Percentiles rank a stretch among this genome's conserved stretches.
phyloP scores from a whole-genome alignment of 2,113 vertebrate species.

The Engystomops pustulosus region DNA sequence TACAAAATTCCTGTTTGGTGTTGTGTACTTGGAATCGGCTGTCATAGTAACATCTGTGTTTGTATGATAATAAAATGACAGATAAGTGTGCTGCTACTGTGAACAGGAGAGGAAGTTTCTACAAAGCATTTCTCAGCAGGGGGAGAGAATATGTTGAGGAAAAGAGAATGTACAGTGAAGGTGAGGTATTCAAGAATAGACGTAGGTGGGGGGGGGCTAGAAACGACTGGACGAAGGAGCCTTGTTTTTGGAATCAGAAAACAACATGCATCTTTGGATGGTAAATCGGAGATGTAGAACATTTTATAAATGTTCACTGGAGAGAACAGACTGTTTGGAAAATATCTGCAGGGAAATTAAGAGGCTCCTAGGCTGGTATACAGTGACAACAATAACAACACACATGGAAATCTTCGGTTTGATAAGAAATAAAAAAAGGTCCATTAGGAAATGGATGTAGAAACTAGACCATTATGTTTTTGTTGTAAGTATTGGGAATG shows the following conservation, averaged over 20 bases:
- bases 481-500: not conserved
- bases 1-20: not conserved
- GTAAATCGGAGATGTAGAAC: slow-evolving; percentile 5
- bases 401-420: not conserved
- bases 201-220: slow-evolving; percentile 22
- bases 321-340: not conserved
- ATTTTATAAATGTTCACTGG: slow-evolving; percentile 28
- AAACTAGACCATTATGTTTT: not conserved
- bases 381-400: not conserved
- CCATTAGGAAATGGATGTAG: not conserved
- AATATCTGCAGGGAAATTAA: slow-evolving; percentile 18
- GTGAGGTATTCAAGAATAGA: slow-evolving; percentile 33
- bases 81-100: slow-evolving; percentile 27
- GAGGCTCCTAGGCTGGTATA: not conserved
- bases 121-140: slow-evolving; percentile 25
- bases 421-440: not conserved
- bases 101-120: slow-evolving; percentile 39
- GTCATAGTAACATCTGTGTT: slow-evolving; percentile 56
- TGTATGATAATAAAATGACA: slow-evolving; percentile 60
- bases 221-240: slow-evolving; percentile 35
- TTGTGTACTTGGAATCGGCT: slow-evolving; percentile 3
- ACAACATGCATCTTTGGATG: not conserved
- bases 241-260: slow-evolving; percentile 1
- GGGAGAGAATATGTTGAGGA: slow-evolving; percentile 45
- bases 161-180: slow-evolving; percentile 16